Evolutionary conservation across 2,888 invertebrate species (phyloP), one percentile per base, ranked within the genome.

Genomic region (Parnassius smintheus): DNA sequence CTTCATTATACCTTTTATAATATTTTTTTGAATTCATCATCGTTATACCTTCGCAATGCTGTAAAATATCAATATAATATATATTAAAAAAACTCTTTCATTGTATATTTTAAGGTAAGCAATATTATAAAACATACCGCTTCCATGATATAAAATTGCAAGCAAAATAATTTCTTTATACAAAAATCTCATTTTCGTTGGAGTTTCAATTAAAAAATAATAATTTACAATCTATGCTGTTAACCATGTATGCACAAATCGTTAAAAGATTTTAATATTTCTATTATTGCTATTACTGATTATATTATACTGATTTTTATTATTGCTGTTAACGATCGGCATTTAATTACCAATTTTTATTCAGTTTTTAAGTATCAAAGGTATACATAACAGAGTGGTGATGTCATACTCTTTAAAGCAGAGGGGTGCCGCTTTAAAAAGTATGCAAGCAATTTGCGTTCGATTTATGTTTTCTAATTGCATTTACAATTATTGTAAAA

Each of bases 1-100:
- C 18, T 59, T 53, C 42, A 64, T 54, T 10, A 67, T 64, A 50
- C 54, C 53, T 48, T 57, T 41, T 35, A 61, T 49, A 35, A 57
- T 12, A 63, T 18, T 60, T 66, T 65, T 11, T 67, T 61, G 11
- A 61, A 44, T 56, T 61, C 51, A 2, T 61, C 61, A n/a, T 59
- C 60, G 9, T 53, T 11, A 12, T 51, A 8, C 10, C 22, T 51
- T 12, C 25, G 18, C 10, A 51, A 2, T 13, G 59, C 48, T 59
- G 53, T 61, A 46, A 11, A 50, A 55, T 45, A 54, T 48, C 35
- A 10, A 18, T 42, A n/a, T 42, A 22, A 52, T 52, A 35, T 12
- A 18, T 35, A 44, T 55, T 44, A 55, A 41, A 41, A n/a, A 41
- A 55, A 54, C 13, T 54, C 13, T 54, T 8, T 54, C 10, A 1